Base-by-base conservation (phyloP, 1,140 invertebrate species). In the Camponotus pennsylvanicus region DNA sequence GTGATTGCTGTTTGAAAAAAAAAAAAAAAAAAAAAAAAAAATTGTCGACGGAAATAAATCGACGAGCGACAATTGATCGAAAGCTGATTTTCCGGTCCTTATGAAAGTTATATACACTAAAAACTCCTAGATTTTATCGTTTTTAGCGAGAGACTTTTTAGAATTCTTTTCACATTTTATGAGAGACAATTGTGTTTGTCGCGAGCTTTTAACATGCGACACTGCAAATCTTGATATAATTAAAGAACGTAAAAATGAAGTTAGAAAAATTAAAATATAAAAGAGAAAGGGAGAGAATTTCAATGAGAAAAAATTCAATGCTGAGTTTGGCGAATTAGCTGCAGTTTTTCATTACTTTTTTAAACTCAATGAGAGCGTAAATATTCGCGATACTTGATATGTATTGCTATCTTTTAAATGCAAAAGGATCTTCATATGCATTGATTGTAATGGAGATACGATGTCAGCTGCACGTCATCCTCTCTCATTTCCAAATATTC, bases 311-410 rank as follows among this genome's bases (percentile, higher is more conserved):
- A 69, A 57, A 73, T 61, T 83, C 40, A 37, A n/a, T 45, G 27
- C 2, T 15, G 11, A 32, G 21, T 18, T n/a, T 13, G 15, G 27
- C 18, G 37, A 83, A 73, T 27, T 49, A 45, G 55, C 69, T 82
- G 6, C 8, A 27, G 18, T n/a, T 34, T 83, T 61, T 49, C 69
- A 3, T n/a, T 59, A 40, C 40, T 49, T 59, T 59, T 73, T 34
- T 13, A 49, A 61, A 21, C 27, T 83, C 37, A 55, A 27, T 27
- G 55, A 45, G 67, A 83, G 34, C 67, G 52, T 83, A 82, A 61
- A 82, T 82, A 83, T 83, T 83, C 40, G 40, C 6, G 40, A 83
- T 83, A 70, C 67, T 83, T 63, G 40, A 61, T 40, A 83, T 49
- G 73, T n/a, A 27, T 49, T 61, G 67, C 27, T 37, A 83, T 73